Percentiles rank a stretch among this genome's conserved stretches.
phyloP scores from a whole-genome alignment of 2,113 vertebrate species.

The Addax nasomaculatus region DNA sequence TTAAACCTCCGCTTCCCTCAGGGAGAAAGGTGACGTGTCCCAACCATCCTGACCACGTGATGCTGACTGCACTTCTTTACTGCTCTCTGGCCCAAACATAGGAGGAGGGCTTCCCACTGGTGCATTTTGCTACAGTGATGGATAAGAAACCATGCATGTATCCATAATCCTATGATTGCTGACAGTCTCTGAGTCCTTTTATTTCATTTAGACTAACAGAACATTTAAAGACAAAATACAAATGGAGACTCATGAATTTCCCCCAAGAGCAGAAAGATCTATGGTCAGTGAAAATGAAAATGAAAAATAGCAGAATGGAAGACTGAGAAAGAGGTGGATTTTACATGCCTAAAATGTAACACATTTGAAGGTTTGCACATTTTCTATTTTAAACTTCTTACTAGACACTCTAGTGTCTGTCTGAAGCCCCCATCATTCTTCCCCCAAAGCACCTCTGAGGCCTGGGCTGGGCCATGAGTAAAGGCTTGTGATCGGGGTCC shows the following conservation, averaged over 20 bases:
- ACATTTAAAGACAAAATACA: background rate
- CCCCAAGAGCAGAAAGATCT: background rate
- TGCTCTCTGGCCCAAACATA: background rate
- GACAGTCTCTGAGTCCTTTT: background rate
- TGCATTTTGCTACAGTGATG: background rate
- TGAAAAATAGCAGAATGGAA: background rate
- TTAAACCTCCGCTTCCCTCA: background rate
- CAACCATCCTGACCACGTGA: background rate
- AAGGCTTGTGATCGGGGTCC: background rate
- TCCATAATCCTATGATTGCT: background rate
- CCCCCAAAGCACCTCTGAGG: background rate
- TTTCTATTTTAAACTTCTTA: background rate
- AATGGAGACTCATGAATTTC: background rate
- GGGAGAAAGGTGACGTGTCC: accelerated
- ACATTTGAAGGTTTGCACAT: background rate
- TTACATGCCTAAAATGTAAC: background rate
- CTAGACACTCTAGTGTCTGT: background rate
- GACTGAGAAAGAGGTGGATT: background rate
- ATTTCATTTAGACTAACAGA: background rate
- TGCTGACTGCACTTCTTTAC: background rate
- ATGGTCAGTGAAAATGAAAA: background rate
- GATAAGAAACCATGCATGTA: background rate
- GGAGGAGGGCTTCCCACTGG: background rate
- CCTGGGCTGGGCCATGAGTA: background rate
- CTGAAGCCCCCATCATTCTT: background rate